Percentiles rank a stretch among this genome's conserved stretches.
These are phyloP conservation scores for Lepus timidus DNA, from an alignment of 2,113 vertebrate species.

Conservation along the genomic window DNA sequence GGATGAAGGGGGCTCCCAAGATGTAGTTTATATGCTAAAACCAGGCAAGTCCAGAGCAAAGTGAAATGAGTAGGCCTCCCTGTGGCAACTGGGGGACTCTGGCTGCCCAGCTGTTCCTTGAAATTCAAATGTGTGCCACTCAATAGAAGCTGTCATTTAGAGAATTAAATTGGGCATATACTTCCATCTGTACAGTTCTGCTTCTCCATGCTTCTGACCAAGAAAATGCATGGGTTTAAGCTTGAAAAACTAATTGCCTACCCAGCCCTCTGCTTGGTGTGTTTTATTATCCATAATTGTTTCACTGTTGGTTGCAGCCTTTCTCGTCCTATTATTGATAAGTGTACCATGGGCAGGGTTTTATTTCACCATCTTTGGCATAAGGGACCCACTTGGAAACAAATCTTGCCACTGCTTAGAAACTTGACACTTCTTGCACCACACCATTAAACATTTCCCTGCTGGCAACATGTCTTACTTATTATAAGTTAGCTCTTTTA, in stretches of 20 bases:
- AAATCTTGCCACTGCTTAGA: not conserved
- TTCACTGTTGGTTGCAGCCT: not conserved
- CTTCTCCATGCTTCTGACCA: not conserved
- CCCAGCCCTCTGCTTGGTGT: no score
- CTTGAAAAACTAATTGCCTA: not conserved
- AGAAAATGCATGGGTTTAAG: not conserved
- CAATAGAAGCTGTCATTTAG: not conserved
- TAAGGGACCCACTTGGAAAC: not conserved
- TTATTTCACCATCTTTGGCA: not conserved
- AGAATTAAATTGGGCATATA: not conserved
- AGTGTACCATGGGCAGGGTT: not conserved
- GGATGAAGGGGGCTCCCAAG: not conserved
- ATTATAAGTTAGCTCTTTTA: constrained; percentile 20
- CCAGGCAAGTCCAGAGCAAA: not conserved
- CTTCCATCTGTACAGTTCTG: not conserved
- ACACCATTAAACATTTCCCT: constrained; percentile 18
- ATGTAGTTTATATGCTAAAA: not conserved
- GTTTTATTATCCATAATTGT: not conserved
- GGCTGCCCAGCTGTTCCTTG: fast-evolving
- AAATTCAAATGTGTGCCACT: not conserved
- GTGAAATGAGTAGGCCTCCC: not conserved
- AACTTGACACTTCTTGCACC: not conserved
- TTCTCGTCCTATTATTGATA: not conserved
- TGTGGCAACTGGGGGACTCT: not conserved
- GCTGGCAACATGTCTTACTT: not conserved